These are phyloP conservation scores for Ornithoptera priamus DNA, from an alignment of 2,888 invertebrate genomes.

Conservation along the genomic window DNA sequence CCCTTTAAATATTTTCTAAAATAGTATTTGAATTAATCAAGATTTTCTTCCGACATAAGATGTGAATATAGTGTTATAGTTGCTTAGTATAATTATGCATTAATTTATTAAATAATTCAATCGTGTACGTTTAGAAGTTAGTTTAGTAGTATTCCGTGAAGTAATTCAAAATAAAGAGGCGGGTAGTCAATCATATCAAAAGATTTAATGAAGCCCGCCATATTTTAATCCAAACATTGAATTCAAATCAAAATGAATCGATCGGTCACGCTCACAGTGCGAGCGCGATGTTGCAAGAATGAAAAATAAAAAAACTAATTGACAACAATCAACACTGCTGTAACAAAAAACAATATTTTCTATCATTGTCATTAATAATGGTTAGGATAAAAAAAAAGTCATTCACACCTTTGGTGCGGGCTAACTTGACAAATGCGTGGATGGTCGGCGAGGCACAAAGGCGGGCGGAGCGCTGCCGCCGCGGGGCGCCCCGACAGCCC, in stretches of 20 bases:
- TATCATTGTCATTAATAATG: conserved; percentile 78
- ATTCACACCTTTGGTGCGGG: conserved; percentile 77
- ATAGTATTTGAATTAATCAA: too few relatives aligned
- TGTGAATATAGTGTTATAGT: too few relatives aligned
- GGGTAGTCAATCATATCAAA: conserved; percentile 55
- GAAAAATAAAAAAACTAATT: conserved; percentile 61
- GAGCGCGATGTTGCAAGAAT: conserved; percentile 59
- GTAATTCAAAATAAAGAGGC: conserved; percentile 38
- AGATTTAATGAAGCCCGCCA: conserved; percentile 63
- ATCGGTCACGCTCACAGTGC: conserved; percentile 69
- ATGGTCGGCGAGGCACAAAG: conserved; percentile 61
- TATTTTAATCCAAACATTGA: conserved; percentile 75
- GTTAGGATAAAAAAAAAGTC: conserved; percentile 71
- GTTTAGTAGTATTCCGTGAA: conserved; percentile 6
- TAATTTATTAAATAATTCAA: background rate
- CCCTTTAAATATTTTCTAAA: too few relatives aligned
- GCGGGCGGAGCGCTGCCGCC: conserved; percentile 59
- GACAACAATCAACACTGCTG: conserved; percentile 76
- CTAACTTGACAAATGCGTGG: conserved; percentile 79
- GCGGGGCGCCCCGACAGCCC: conserved; percentile 69
- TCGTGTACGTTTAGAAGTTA: background rate
- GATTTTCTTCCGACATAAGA: too few relatives aligned
- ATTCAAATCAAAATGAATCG: conserved; percentile 68
- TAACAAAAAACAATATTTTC: conserved; percentile 77
- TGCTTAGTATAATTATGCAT: too few relatives aligned